Base-by-base conservation (phyloP, 2,888 invertebrate genomes). In the Aethes cnicana region DNA sequence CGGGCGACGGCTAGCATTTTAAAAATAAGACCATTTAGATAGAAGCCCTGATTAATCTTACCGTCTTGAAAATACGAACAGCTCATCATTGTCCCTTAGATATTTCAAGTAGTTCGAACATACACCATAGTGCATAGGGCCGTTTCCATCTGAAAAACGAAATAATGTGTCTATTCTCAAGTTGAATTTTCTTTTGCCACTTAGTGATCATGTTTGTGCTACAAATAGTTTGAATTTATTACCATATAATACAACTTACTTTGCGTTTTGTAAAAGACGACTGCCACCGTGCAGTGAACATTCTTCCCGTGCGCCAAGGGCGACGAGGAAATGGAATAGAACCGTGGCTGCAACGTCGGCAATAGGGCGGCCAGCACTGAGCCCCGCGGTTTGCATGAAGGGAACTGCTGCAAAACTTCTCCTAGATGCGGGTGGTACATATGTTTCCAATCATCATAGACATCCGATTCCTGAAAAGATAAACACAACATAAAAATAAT, bases 321-420 rank as follows among this genome's bases (percentile, higher is more conserved):
- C 6, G 97, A 96, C 0, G 97, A 97, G 1, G 97, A 97, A 68
- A 98, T 97, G 32, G 97, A 97, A 84, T 98, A 98, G 82, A 97
- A 98, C 63, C 98, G 91, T 3, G 98, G 96, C 72, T 98, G 97
- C 25, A 98, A 82, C 0, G 95, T 91, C 17, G 95, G 95, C 21
- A 98, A 84, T 71, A 97, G 93, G 0, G 95, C 94, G 23, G 96
- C 91, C 3, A 98, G 89, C 12, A 98, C 81, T 0, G 96, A 93
- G 0, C 96, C 95, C 36, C 94, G 94, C 0, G 97, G 96, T 55
- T 90, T 91, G 8, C 97, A 95, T 0, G 97, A 97, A 1, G 95
- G 95, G 69, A 98, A 97, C 81, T 97, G 95, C 63, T 94, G 92
- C 11, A 98, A 86, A 0, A 97, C 95, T 79, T 97, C 97, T n/a